A percentile compares a stretch with the other conserved stretches of the same genome.
Evolutionary conservation across 2,113 vertebrate species (phyloP).

Genomic region (Cervus canadensis): DNA sequence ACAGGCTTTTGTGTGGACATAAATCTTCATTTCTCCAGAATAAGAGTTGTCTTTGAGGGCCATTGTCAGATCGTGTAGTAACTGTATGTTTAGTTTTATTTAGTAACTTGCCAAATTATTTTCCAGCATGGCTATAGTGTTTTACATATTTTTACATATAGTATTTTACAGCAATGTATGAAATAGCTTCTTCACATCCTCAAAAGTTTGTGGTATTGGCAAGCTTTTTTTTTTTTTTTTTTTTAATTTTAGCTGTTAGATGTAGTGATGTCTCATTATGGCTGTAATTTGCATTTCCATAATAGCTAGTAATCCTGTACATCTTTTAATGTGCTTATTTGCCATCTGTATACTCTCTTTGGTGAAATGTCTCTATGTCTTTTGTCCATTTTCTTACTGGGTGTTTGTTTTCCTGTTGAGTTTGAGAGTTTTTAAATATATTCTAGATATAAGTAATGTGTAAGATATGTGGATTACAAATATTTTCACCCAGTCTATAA

Average conservation of each 20-base stretch:
- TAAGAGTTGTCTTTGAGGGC: background rate
- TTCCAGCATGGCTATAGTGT: background rate
- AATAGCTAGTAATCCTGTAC: background rate
- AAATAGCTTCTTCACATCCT: background rate
- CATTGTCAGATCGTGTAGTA: background rate
- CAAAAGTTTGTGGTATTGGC: background rate
- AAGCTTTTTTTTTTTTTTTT: background rate
- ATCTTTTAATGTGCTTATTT: background rate
- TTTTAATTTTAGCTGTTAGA: background rate
- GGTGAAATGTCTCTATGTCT: background rate
- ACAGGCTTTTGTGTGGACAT: background rate
- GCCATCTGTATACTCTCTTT: background rate
- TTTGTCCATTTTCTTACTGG: background rate
- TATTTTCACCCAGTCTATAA: background rate
- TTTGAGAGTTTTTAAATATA: background rate
- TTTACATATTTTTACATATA: background rate
- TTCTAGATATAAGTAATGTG: background rate
- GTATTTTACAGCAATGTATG: background rate
- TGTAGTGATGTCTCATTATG: background rate
- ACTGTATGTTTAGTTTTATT: background rate
- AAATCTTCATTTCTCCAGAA: background rate
- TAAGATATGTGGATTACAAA: background rate
- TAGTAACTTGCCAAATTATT: background rate
- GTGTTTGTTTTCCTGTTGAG: background rate
- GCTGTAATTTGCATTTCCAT: background rate